Base-by-base conservation (phyloP, 2,113 vertebrate genomes). In the Triplophysa siluroides region DNA sequence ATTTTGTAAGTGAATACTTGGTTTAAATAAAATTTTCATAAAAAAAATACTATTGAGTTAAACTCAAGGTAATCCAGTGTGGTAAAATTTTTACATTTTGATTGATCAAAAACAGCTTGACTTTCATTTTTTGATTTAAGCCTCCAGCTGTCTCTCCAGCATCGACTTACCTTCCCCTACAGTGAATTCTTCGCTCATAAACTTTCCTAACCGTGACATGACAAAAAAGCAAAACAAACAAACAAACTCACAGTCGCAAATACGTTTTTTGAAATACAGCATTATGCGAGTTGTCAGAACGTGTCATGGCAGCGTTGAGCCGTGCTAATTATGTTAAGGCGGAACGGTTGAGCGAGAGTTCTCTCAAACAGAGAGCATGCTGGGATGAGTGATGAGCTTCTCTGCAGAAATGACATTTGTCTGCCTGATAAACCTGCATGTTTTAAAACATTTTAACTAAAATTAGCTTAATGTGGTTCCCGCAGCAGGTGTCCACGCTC, bases 261-360 rank as follows among this genome's bases (percentile, higher is more conserved):
- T 45, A 33, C 5, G 6, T 21, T 45, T 62, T 76, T 67, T 52
- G n/a, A 80, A 60, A 72, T 29, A 8, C 63, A 71, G 54, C 66
- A 61, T 76, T 63, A 79, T 79, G 60, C 14, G 69, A 67, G 65
- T 69, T 21, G 63, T 77, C 43, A 21, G 77, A 75, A 82, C 67
- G 50, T 73, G 77, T 79, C 80, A 65, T 77, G 76, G 76, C 82
- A 77, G 67, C 66, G 68, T 23, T 64, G 77, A 81, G 82, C 72
- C 60, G 45, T 74, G 61, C 79, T 86, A 86, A 86, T 85, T 83
- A 66, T 54, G 63, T 81, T 85, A 85, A 63, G 66, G 76, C 63
- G 66, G 62, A 64, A 47, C 67, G 61, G 72, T 64, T 78, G 73
- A 81, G 69, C 23, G 78, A 83, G 78, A 85, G 64, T 60, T 73